These are phyloP conservation scores for Eciton burchellii DNA, from an alignment of 1,140 invertebrate species.

Conservation along the genomic window DNA sequence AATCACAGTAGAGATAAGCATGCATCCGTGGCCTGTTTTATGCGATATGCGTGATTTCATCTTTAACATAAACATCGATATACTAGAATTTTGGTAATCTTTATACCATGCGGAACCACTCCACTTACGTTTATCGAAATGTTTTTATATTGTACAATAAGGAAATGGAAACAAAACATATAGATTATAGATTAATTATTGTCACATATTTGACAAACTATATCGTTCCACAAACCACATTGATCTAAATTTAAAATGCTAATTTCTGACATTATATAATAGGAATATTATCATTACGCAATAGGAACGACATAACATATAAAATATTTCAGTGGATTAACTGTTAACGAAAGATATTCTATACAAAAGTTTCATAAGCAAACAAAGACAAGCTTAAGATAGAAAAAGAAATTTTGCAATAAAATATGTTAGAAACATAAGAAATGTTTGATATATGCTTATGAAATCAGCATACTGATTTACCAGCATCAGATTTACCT, in stretches of 20 bases:
- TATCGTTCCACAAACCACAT: slow-evolving; percentile 55
- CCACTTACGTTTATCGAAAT: slow-evolving; percentile 14
- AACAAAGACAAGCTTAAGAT: not conserved
- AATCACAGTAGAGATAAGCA: slow-evolving; percentile 63
- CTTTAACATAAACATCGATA: slow-evolving; percentile 29
- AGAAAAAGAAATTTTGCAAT: not conserved
- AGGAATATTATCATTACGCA: too few species aligned
- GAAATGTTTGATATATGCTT: not conserved
- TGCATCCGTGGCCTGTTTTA: slow-evolving; percentile 58
- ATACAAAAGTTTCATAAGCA: slow-evolving; percentile 20
- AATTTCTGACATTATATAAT: slow-evolving; percentile 38
- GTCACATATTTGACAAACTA: slow-evolving; percentile 32
- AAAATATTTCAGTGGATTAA: slow-evolving; percentile 27
- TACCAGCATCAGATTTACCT: too few species aligned
- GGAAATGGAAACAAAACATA: slow-evolving; percentile 20
- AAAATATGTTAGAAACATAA: too few species aligned
- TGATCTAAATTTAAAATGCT: slow-evolving; percentile 39
- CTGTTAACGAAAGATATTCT: slow-evolving; percentile 37
- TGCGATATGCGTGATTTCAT: slow-evolving; percentile 29
- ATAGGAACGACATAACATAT: slow-evolving; percentile 37
- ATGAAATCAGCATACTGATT: slow-evolving; percentile 23
- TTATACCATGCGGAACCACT: slow-evolving; percentile 22
- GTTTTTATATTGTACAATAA: slow-evolving; percentile 45
- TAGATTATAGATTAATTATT: slow-evolving; percentile 44
- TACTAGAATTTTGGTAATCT: slow-evolving; percentile 10